These are phyloP conservation scores for Chymomyza fuscimana DNA, from an alignment of 2,888 invertebrate species.

Conservation along the genomic window DNA sequence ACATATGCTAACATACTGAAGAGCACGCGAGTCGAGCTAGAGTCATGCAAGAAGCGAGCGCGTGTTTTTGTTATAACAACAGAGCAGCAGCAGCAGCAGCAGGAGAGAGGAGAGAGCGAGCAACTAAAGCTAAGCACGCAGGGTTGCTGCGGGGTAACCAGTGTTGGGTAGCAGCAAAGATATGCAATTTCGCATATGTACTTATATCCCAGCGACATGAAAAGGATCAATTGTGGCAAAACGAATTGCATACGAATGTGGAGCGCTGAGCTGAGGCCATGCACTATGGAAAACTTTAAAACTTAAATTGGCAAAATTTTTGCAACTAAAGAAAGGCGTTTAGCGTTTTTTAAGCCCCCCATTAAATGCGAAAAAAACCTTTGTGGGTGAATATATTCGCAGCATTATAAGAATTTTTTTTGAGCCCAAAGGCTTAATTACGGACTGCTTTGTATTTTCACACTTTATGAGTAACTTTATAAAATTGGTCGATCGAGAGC, in stretches of 20 bases:
- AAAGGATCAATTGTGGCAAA: constrained; percentile 75
- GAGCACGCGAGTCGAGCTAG: constrained; percentile 4
- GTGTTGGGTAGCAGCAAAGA: constrained; percentile 55
- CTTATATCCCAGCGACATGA: constrained; percentile 76
- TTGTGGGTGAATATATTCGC: too few species aligned
- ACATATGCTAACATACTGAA: not conserved
- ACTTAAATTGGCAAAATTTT: not conserved
- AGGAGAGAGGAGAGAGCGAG: not conserved
- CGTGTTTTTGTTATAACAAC: constrained; percentile 12
- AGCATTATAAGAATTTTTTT: too few species aligned
- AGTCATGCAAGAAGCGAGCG: constrained; percentile 3
- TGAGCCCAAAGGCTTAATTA: too few species aligned
- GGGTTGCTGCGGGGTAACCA: not conserved
- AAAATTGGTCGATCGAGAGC: too few species aligned
- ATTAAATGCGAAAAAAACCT: too few species aligned
- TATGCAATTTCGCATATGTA: constrained; percentile 75
- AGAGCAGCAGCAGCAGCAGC: not conserved
- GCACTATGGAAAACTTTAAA: not conserved
- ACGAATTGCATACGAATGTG: constrained; percentile 74
- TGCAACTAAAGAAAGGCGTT: not conserved
- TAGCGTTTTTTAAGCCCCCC: too few species aligned
- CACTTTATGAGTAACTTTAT: too few species aligned
- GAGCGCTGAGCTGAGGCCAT: constrained; percentile 25
- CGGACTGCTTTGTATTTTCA: too few species aligned
- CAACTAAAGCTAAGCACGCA: not conserved